These are phyloP conservation scores for Ennomos fuscantarius DNA, from an alignment of 2,888 invertebrate genomes.

Conservation along the genomic window DNA sequence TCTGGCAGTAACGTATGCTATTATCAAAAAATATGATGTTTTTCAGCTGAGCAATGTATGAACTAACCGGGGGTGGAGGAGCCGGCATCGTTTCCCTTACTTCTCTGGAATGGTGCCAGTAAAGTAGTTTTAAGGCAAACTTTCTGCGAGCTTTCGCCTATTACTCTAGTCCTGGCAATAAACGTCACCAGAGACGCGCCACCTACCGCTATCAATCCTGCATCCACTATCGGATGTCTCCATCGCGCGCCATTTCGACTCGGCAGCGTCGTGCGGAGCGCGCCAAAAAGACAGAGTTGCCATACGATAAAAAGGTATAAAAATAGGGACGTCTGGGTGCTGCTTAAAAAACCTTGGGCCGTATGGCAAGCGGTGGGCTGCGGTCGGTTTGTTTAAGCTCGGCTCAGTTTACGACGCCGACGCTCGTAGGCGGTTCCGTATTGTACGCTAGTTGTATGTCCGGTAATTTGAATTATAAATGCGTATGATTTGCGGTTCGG, in stretches of 20 bases:
- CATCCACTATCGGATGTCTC: slow-evolving; percentile 74
- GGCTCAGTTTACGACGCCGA: slow-evolving; percentile 48
- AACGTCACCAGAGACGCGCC: slow-evolving; percentile 69
- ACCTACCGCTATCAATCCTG: slow-evolving; percentile 75
- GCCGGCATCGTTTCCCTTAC: slow-evolving; percentile 51
- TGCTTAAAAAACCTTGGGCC: slow-evolving; percentile 58
- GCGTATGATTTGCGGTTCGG: slow-evolving; percentile 40
- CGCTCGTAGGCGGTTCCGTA: slow-evolving; percentile 35
- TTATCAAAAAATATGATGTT: slow-evolving; percentile 74
- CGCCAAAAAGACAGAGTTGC: slow-evolving; percentile 61
- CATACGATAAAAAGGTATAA: slow-evolving; percentile 48
- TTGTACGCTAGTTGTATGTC: slow-evolving; percentile 42
- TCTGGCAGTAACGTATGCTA: slow-evolving; percentile 61
- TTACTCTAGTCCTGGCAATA: slow-evolving; percentile 73
- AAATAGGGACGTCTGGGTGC: slow-evolving; percentile 50
- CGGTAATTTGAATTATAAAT: slow-evolving; percentile 43
- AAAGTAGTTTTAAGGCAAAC: slow-evolving; percentile 70
- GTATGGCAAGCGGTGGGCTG: slow-evolving; percentile 62
- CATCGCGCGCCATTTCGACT: slow-evolving; percentile 65
- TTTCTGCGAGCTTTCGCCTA: slow-evolving; percentile 65
- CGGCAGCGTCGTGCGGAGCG: slow-evolving; percentile 35
- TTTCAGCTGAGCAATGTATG: slow-evolving; percentile 75
- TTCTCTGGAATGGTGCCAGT: slow-evolving; percentile 75
- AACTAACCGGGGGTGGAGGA: slow-evolving; percentile 61
- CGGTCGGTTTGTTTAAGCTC: slow-evolving; percentile 63